A percentile compares a stretch with the other conserved stretches of the same genome.
Conservation (phyloP, 2,113 vertebrate species). For the Indicator indicator region DNA sequence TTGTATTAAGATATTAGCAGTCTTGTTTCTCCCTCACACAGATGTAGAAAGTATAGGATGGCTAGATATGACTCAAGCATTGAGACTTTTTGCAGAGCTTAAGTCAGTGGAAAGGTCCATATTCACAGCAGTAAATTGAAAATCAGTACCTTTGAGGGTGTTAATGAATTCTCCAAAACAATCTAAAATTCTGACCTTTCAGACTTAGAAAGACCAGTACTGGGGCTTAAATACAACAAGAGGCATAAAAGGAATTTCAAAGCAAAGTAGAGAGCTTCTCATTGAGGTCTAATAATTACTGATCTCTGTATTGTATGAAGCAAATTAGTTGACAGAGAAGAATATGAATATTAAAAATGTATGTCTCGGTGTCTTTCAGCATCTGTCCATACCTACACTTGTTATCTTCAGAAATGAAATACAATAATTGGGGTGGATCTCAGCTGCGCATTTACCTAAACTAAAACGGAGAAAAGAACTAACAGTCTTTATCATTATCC, state of each 20-base stretch:
- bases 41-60: neutral
- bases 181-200: neutral
- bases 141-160: neutral
- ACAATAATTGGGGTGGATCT: slow-evolving; percentile 37
- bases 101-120: neutral
- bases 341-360: slow-evolving; percentile 9
- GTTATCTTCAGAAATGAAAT: slow-evolving; percentile 29
- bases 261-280: neutral
- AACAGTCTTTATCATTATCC: neutral
- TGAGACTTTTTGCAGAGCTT: neutral
- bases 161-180: slow-evolving; percentile 1
- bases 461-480: slow-evolving; percentile 3
- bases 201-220: neutral
- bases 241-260: neutral
- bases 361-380: neutral
- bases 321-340: neutral
- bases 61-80: neutral
- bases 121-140: neutral
- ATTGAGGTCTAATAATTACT: slow-evolving; percentile 8
- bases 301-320: neutral
- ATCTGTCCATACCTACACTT: neutral
- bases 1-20: neutral
- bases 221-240: neutral
- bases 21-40: neutral
- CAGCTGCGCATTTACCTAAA: slow-evolving; percentile 27